A percentile compares a stretch with the other conserved stretches of the same genome.
These are phyloP conservation scores for Vireo altiloquus DNA, from an alignment of 2,113 vertebrate species.

Conservation along the genomic window DNA sequence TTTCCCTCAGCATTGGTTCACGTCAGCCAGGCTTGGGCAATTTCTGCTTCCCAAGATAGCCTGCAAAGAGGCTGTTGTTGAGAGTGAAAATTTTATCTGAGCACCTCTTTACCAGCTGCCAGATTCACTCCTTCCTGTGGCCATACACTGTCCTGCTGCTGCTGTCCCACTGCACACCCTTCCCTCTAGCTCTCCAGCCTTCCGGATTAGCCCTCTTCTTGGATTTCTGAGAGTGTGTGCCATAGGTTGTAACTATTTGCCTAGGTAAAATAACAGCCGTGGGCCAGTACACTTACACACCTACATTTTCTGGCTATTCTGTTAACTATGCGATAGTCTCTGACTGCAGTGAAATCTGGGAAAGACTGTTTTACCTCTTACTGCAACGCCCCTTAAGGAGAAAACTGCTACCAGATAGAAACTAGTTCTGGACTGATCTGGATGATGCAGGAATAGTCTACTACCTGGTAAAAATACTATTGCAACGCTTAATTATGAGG, in stretches of 20 bases:
- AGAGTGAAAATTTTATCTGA: background rate
- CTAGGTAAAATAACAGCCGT: background rate
- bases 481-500: background rate
- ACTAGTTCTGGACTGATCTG: background rate
- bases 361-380: background rate
- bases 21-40: rapidly evolving
- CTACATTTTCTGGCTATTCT: background rate
- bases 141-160: background rate
- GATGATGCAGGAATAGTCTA: background rate
- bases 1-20: background rate
- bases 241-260: background rate
- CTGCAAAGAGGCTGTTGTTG: background rate
- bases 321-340: background rate
- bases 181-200: background rate
- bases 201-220: background rate
- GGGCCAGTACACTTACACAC: background rate
- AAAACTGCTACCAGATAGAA: background rate
- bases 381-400: background rate
- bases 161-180: background rate
- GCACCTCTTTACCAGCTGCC: background rate
- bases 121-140: background rate
- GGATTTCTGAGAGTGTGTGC: background rate
- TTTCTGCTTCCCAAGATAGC: background rate
- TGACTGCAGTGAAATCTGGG: background rate
- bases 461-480: background rate